phyloP scores from a whole-genome alignment of 2,888 invertebrate genomes.

The Eutolmus rufibarbis region DNA sequence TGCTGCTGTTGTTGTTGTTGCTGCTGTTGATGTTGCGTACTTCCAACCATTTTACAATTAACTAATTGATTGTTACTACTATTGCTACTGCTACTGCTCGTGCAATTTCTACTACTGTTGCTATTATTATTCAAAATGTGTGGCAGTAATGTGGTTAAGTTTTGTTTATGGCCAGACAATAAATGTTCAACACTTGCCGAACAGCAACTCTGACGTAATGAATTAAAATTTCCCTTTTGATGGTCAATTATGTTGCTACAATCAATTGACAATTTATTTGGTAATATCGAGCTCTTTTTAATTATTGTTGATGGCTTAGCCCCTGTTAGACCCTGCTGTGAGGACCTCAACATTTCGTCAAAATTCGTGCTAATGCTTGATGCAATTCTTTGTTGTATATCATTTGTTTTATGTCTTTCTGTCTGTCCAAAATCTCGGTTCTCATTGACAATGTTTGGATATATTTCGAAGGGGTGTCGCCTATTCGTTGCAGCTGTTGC shows the following conservation, averaged over 20 bases:
- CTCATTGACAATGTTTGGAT: constrained; percentile 6
- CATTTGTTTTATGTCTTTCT: not conserved
- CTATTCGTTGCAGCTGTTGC: not conserved
- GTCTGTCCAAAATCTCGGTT: not conserved
- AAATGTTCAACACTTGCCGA: constrained; percentile 15
- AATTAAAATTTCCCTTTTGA: not conserved
- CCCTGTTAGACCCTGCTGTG: not conserved
- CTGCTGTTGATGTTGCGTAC: constrained; percentile 33
- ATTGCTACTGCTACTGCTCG: constrained; percentile 36
- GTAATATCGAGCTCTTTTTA: constrained; percentile 9
- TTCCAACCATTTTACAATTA: constrained; percentile 46
- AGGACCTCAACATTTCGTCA: constrained; percentile 44
- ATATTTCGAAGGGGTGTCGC: not conserved
- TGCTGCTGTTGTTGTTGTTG: constrained; percentile 38
- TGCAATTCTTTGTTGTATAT: not conserved
- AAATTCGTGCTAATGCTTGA: constrained; percentile 27
- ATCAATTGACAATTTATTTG: constrained; percentile 30
- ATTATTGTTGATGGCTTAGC: not conserved
- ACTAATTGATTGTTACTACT: constrained; percentile 33
- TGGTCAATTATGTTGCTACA: constrained; percentile 14
- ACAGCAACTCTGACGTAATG: constrained; percentile 4
- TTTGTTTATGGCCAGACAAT: constrained; percentile 19
- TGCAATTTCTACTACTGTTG: constrained; percentile 42
- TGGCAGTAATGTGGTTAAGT: constrained; percentile 42
- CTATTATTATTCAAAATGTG: constrained; percentile 43